These are phyloP conservation scores for Dissostichus mawsoni DNA, from an alignment of 2,113 vertebrate genomes.

Conservation along the genomic window DNA sequence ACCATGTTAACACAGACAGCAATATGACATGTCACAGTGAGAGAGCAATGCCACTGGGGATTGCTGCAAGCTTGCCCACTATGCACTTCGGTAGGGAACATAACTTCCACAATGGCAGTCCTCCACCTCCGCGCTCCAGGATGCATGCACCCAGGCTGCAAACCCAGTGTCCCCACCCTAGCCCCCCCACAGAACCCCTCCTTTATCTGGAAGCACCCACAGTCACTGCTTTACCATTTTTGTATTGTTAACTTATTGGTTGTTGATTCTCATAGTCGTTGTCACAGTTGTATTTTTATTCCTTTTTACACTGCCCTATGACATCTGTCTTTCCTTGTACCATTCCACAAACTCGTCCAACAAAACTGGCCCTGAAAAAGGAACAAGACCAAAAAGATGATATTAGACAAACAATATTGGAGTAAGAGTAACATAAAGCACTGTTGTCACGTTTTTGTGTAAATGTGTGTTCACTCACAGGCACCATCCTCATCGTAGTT, in stretches of 20 bases:
- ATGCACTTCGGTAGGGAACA: conserved; percentile 88
- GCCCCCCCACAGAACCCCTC: conserved; percentile 72
- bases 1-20: conserved; percentile 89
- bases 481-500: conserved; percentile 99
- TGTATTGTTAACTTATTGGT: conserved; percentile 78
- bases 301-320: conserved; percentile 82
- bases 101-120: conserved; percentile 86
- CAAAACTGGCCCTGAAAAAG: conserved; percentile 95
- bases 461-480: conserved; percentile 86
- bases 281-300: conserved; percentile 77
- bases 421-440: background rate
- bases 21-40: conserved; percentile 97
- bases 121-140: conserved; percentile 84
- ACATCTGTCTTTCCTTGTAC: conserved; percentile 99
- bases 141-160: conserved; percentile 88
- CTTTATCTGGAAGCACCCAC: conserved; percentile 70
- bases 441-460: background rate
- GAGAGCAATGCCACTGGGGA: conserved; percentile 86
- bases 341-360: conserved; percentile 99
- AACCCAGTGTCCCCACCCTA: conserved; percentile 79
- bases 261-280: conserved; percentile 76
- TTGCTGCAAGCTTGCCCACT: conserved; percentile 89
- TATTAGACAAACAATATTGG: conserved; percentile 8
- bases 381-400: background rate
- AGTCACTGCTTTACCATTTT: conserved; percentile 66